Evolutionary conservation across 1,140 invertebrate genomes (phyloP).

Genomic region (Apis dorsata): DNA sequence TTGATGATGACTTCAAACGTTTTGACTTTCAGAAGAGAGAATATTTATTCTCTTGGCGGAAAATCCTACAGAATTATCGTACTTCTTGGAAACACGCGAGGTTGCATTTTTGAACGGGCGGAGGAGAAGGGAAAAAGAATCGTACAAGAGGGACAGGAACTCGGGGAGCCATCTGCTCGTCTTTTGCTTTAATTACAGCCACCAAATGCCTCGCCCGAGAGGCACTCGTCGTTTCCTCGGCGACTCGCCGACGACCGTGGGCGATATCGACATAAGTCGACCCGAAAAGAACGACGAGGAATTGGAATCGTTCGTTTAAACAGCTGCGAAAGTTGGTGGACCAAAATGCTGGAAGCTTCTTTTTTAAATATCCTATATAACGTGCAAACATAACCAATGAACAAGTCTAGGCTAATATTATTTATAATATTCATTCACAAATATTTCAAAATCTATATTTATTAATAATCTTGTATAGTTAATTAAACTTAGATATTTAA

Average conservation of each 20-base stretch:
- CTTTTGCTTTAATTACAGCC: slow-evolving; percentile 60
- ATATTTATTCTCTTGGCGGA: not conserved
- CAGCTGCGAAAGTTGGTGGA: not conserved
- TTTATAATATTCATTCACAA: not conserved
- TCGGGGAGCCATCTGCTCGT: slow-evolving; percentile 55
- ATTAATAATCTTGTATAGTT: not conserved
- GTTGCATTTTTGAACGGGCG: slow-evolving; percentile 3
- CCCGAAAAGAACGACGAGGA: slow-evolving; percentile 34
- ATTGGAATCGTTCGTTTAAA: slow-evolving; percentile 39
- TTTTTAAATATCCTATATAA: not conserved
- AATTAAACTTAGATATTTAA: not conserved
- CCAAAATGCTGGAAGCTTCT: not conserved
- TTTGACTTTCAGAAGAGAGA: not conserved
- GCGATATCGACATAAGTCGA: slow-evolving; percentile 40
- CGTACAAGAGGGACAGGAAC: slow-evolving; percentile 21
- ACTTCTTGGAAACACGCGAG: slow-evolving; percentile 45
- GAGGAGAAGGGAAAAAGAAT: slow-evolving; percentile 1
- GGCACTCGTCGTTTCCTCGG: slow-evolving; percentile 32
- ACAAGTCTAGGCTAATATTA: no score
- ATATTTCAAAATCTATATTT: not conserved
- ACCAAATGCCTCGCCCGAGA: slow-evolving; percentile 37
- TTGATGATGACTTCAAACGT: not conserved
- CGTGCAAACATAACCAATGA: no score
- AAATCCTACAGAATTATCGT: not conserved
- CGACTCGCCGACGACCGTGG: slow-evolving; percentile 41